Base-by-base conservation (phyloP, 1,140 invertebrate species). In the Drosophila virilis region DNA sequence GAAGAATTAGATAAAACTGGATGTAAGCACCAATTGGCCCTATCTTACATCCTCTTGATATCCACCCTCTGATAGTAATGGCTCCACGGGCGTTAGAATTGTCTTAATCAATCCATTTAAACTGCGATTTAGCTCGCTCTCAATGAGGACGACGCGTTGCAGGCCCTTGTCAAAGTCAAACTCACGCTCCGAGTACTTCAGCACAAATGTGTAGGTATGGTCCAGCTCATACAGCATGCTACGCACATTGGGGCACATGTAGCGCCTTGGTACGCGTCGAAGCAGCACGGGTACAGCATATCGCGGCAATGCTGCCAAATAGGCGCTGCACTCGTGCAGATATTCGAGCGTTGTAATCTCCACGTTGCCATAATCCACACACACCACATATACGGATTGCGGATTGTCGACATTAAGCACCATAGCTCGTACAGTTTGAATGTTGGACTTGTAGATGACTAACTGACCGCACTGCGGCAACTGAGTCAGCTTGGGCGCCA, bases 281-380 rank as follows among this genome's bases (percentile, higher is more conserved):
- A 92, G 32, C 10, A 80, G 15, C 1, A 92, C 85, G 6, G 91
- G 78, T 7, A 85, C 10, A 4, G 80, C 80, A 48, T 90, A 80
- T 8, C 80, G 76, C 0, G 78, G 74, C 17, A 85, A 50, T 4
- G 13, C 15, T 0, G 67, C 55, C 17, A 89, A 48, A 45, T 77
- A 58, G 3, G 22, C 8, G 15, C 61, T 79, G 6, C 82, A 86
- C 15, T 77, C 66, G 48, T 80, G 76, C 0, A 92, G 71, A 22
- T 70, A 52, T 1, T 76, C 58, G 6, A 90, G 9, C 6, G 54
- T 33, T 32, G 69, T 58, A 8, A 77, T 37, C 46, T 91, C 91
- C 15, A 92, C 50, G 54, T 76, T 92, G 0, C 91, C 91, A 55
- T 58, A 92, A 43, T 92, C 91, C 0, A 92, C 67, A 46, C 74